Evolutionary conservation across 2,888 invertebrate genomes (phyloP), one percentile per base, ranked within the genome.

Genomic region (Scaptomyza flava): DNA sequence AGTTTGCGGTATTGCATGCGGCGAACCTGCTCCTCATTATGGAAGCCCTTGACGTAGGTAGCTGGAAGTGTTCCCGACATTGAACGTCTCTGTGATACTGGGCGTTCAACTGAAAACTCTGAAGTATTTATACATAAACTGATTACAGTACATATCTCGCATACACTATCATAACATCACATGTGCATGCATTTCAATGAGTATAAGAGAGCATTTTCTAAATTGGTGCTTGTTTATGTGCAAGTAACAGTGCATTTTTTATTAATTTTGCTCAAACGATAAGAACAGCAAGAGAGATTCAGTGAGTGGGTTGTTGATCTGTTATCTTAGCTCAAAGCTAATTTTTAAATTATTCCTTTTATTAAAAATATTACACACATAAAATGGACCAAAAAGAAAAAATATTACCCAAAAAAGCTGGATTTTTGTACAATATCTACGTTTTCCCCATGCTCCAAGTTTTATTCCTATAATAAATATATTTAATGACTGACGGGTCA

Each of bases 1-100:
- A 98, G 93, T 47, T 92, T 81, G 60, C 94, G 94, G 90, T 96
- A 98, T 86, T 94, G 93, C 96, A 98, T 97, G 78, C 93, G 93
- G 57, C 92, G 91, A 0, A 95, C 94, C 17, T 91, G 91, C 42
- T 93, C 92, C 76, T 93, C 93, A 91, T 95, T 93, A 82, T 95
- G 95, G 81, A 95, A 95, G 36, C 93, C 94, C 76, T 93, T 92
- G 0, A 94, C 93, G 79, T 93, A 95, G 3, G 95, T 95, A 61
- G 92, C 89, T 41, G 95, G 95, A 17, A 87, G 53, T 48, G 62
- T 46, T 34, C 67, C 67, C 6, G 70, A 36, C 84, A 85, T 81
- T 42, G 41, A 52, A 47, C 12, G 31, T 51, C 9, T 46, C 12
- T 47, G 14, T 31, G 62, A 1, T 59, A 60, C 57, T 43, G 56